phyloP scores from a whole-genome alignment of 2,797 vertebrate species.

The Chaunax sp. region DNA sequence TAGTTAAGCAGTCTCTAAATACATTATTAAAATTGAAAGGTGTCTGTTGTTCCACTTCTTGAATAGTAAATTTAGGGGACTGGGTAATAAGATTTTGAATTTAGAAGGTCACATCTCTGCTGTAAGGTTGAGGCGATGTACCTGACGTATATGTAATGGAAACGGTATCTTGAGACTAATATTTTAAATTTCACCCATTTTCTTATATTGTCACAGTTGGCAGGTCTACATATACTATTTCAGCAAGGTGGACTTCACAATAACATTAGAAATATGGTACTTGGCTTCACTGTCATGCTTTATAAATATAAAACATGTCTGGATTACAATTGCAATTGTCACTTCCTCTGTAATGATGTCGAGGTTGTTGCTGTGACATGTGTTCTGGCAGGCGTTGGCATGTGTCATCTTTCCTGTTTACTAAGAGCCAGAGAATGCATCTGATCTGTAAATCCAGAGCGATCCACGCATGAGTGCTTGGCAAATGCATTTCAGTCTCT shows the following conservation, averaged over 20 bases:
- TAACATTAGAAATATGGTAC: neutral
- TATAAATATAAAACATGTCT: conserved; percentile 11
- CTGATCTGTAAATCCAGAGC: conserved; percentile 33
- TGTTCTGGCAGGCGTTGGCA: conserved; percentile 26
- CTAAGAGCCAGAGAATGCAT: conserved; percentile 29
- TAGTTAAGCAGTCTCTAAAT: conserved; percentile 52
- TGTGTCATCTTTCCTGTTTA: conserved; percentile 41
- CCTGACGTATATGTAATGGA: conserved; percentile 18
- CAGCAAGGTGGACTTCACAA: neutral
- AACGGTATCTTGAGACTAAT: conserved; percentile 3
- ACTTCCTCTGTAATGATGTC: conserved; percentile 22
- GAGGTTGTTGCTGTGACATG: conserved; percentile 20
- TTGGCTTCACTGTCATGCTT: conserved; percentile 7
- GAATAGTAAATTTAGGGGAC: conserved; percentile 29
- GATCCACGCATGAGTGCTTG: conserved; percentile 6
- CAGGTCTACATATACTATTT: neutral
- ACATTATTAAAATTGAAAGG: conserved; percentile 44
- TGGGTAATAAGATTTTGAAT: conserved; percentile 31
- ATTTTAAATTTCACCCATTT: no score
- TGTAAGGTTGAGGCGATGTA: conserved; percentile 25
- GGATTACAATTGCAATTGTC: conserved; percentile 1
- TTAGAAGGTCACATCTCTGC: conserved; percentile 9
- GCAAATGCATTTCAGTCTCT: conserved; percentile 21
- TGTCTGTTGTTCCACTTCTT: conserved; percentile 50
- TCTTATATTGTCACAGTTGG: no score